Evolutionary conservation across 1,140 invertebrate genomes (phyloP), one percentile per base, ranked within the genome.

Genomic region (Delia radicum): DNA sequence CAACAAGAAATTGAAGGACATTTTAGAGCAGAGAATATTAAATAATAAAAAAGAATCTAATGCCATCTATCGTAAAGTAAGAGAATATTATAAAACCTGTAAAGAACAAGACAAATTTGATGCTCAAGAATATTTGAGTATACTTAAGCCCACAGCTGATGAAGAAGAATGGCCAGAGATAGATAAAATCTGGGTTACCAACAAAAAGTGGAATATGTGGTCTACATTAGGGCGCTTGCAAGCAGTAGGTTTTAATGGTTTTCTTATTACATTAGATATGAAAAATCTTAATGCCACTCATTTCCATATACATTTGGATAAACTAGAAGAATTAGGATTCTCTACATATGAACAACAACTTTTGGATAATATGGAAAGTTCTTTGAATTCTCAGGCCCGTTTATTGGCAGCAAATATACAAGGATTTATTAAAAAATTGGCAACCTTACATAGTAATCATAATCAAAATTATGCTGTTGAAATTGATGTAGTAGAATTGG

Each of bases 261-360:
- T 75, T 2, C 48, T 69, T 0, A 6, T 75, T 0, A 13, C 13
- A 2, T 4, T 42, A 13, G 28, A 75, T 24, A 26, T 75, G 63
- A 69, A 71, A 71, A 28, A 69, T 33, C 12, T 13, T 21, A 75
- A 75, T 71, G 65, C 74, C 24, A 71, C 74, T 24, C 33, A 42
- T 21, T 75, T 69, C 15, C 21, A 18, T 6, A 3, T 75, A 15
- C 26, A 75, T 0, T 1, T 75, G 27, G 65, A 75, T 71, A 29
- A 33, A 26, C 3, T 37, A 2, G n/a, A 75, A 3, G 12, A 33
- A 13, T 26, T 75, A 1, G 74, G 65, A 15, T 75, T 65, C 8
- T 61, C 31, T 12, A 6, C 24, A 2, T 28, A 26, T 28, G 74
- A 42, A 24, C 63, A 29, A 42, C 13, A 29, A 8, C 37, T 29